Conservation (phyloP, 1,140 invertebrate genomes). For the Heterodera schachtii region DNA sequence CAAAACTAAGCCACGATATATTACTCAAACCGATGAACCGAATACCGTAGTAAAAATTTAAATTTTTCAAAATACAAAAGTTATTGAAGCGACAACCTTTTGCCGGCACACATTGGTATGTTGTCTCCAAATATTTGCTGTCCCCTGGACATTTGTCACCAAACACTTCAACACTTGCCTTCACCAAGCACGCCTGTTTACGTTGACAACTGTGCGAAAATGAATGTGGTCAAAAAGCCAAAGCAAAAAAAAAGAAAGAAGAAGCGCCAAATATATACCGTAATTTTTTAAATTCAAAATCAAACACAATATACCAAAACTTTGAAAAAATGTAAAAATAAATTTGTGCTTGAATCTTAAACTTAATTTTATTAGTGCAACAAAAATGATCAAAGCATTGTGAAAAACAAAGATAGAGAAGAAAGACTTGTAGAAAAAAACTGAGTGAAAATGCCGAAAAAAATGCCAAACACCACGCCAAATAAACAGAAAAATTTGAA, state of each 20-base stretch:
- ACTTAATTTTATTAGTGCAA: too few species aligned
- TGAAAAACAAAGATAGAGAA: neutral
- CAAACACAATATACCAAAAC: too few species aligned
- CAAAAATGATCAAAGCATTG: too few species aligned
- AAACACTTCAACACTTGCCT: conserved; percentile 18
- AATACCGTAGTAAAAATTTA: too few species aligned
- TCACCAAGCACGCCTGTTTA: conserved; percentile 1
- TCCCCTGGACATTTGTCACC: conserved; percentile 18
- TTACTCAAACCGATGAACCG: too few species aligned
- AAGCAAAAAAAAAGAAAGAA: neutral
- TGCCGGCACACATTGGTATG: conserved; percentile 15
- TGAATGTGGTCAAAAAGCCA: neutral
- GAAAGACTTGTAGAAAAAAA: neutral
- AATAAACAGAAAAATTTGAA: neutral
- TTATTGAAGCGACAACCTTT: conserved; percentile 1
- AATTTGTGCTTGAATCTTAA: too few species aligned
- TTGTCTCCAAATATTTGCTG: conserved; percentile 29
- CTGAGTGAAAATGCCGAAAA: neutral
- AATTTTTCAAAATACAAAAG: neutral
- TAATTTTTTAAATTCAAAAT: neutral
- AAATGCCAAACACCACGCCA: conserved; percentile 1
- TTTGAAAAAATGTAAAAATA: too few species aligned
- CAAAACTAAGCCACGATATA: too few species aligned
- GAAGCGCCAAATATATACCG: neutral
- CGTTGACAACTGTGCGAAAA: conserved; percentile 23